Evolutionary conservation across 1,140 invertebrate genomes (phyloP).

Genomic region (Drosophila nigromelanica): DNA sequence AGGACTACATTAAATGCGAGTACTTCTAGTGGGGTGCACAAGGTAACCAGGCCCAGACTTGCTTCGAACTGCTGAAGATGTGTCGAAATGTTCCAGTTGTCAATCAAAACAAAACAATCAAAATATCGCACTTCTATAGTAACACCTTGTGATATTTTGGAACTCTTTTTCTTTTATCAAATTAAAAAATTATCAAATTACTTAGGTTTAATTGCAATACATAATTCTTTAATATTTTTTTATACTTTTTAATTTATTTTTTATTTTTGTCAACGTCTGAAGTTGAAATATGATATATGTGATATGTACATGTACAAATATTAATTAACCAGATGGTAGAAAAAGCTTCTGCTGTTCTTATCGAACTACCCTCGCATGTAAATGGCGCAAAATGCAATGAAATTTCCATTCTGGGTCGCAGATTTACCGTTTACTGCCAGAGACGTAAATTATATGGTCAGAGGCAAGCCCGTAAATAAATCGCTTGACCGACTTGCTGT

Average conservation of each 20-base stretch:
- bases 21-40: not conserved
- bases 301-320: too few species aligned
- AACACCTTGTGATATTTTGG: not conserved
- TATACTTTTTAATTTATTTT: too few species aligned
- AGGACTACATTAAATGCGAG: not conserved
- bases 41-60: not conserved
- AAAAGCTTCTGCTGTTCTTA: not conserved
- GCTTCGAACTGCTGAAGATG: not conserved
- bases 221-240: too few species aligned
- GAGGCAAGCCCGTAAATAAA: conserved; percentile 10
- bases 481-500: not conserved
- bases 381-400: conserved; percentile 12
- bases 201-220: not conserved
- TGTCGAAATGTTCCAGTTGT: not conserved
- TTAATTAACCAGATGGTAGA: too few species aligned
- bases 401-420: conserved; percentile 25
- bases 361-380: conserved; percentile 4
- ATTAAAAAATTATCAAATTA: too few species aligned
- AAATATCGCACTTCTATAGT: not conserved
- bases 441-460: conserved; percentile 7
- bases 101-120: conserved; percentile 6
- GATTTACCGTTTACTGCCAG: conserved; percentile 1
- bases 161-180: not conserved
- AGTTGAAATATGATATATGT: too few species aligned
- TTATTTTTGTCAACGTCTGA: too few species aligned